phyloP scores from a whole-genome alignment of 2,888 invertebrate species.

The Drosophila ochracea region DNA sequence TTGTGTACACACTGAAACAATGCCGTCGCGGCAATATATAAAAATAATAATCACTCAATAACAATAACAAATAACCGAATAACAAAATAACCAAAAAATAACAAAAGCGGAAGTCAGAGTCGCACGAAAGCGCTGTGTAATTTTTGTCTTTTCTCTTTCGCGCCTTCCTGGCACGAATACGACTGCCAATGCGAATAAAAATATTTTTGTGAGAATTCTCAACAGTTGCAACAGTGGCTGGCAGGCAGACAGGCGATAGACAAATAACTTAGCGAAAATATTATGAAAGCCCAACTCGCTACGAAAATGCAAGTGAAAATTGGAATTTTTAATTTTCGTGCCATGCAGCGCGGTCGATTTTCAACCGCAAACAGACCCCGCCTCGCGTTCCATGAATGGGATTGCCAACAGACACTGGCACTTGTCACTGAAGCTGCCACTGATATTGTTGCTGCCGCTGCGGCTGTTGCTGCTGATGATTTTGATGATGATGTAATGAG shows the following conservation, averaged over 20 bases:
- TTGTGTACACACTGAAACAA: slow-evolving; percentile 63
- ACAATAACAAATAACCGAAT: slow-evolving; percentile 58
- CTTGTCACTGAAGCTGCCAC: slow-evolving; percentile 58
- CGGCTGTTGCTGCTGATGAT: slow-evolving; percentile 41
- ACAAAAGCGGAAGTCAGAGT: slow-evolving; percentile 73
- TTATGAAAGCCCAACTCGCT: slow-evolving; percentile 67
- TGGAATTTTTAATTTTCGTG: slow-evolving; percentile 79
- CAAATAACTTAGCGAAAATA: slow-evolving; percentile 70
- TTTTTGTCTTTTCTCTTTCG: slow-evolving; percentile 60
- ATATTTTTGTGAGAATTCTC: slow-evolving; percentile 75
- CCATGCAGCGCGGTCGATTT: slow-evolving; percentile 67
- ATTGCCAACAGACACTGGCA: slow-evolving; percentile 41
- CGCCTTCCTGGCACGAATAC: slow-evolving; percentile 79
- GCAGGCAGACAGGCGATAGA: slow-evolving; percentile 53
- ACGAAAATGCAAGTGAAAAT: slow-evolving; percentile 75
- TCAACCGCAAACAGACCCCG: slow-evolving; percentile 66
- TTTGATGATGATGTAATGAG: slow-evolving; percentile 71
- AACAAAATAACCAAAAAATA: slow-evolving; percentile 46
- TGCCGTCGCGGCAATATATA: slow-evolving; percentile 56
- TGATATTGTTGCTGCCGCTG: slow-evolving; percentile 30
- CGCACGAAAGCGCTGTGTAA: slow-evolving; percentile 78
- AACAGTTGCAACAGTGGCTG: slow-evolving; percentile 57
- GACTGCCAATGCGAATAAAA: slow-evolving; percentile 51
- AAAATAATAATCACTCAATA: slow-evolving; percentile 70
- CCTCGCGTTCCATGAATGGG: slow-evolving; percentile 20